Percentiles rank a stretch among this genome's conserved stretches.
phyloP scores from a whole-genome alignment of 2,888 invertebrate genomes.

The Drosophila infuscata region DNA sequence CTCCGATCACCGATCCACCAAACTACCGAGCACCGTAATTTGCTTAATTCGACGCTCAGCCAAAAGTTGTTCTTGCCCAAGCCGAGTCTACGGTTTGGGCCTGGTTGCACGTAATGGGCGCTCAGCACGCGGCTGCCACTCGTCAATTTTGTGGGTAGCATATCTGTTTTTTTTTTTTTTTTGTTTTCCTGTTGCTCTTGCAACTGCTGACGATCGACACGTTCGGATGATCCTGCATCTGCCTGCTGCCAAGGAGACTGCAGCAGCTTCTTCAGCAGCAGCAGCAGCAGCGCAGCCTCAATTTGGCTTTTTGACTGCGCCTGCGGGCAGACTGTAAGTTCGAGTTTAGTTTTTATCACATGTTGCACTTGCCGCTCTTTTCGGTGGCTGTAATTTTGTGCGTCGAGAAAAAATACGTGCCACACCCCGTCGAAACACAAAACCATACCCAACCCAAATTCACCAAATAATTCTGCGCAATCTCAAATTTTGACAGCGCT shows the following conservation, averaged over 20 bases:
- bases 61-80: conserved; percentile 34
- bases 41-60: conserved; percentile 82
- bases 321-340: conserved; percentile 47
- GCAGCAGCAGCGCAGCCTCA: conserved; percentile 45
- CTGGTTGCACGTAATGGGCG: conserved; percentile 53
- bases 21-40: conserved; percentile 72
- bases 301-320: conserved; percentile 55
- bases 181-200: conserved; percentile 9
- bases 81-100: conserved; percentile 31
- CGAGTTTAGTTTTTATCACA: conserved; percentile 58
- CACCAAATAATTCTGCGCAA: conserved; percentile 6
- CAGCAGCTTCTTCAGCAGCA: conserved; percentile 63
- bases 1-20: conserved; percentile 7
- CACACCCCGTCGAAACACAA: conserved; percentile 27
- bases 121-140: conserved; percentile 79
- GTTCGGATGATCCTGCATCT: conserved; percentile 67
- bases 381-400: conserved; percentile 62
- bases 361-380: conserved; percentile 61
- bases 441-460: conserved; percentile 2
- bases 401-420: conserved; percentile 57
- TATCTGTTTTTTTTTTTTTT: conserved; percentile 1
- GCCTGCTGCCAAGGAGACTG: conserved; percentile 12
- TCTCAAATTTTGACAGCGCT: conserved; percentile 6
- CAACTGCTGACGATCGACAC: conserved; percentile 64
- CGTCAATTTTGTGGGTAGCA: conserved; percentile 57